Evolutionary conservation across 2,888 invertebrate genomes (phyloP).

Genomic region (Crocallis elinguaria): DNA sequence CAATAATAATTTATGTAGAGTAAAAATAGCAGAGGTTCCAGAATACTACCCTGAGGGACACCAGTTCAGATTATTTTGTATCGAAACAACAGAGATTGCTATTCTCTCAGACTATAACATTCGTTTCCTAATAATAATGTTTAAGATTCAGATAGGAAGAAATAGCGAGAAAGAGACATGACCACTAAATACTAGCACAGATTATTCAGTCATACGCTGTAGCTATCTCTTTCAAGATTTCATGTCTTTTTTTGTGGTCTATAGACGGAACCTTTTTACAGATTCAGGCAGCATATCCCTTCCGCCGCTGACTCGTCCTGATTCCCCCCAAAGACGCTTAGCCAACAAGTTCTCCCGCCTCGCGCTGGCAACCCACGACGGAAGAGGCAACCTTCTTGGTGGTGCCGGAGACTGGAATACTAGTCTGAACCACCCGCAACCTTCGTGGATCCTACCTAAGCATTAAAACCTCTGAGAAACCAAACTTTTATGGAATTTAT

Average conservation of each 20-base stretch:
- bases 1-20: too few relatives aligned
- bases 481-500: neutral
- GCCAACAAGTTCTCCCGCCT: slow-evolving; percentile 94
- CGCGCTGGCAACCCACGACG: slow-evolving; percentile 95
- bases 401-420: slow-evolving; percentile 91
- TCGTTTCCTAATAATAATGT: too few relatives aligned
- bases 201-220: neutral
- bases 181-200: too few relatives aligned
- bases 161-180: too few relatives aligned
- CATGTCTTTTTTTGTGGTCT: neutral
- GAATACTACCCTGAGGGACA: too few relatives aligned
- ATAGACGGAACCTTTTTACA: too few relatives aligned
- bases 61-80: too few relatives aligned
- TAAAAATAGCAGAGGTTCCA: too few relatives aligned
- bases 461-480: slow-evolving; percentile 47
- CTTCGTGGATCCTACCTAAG: slow-evolving; percentile 75
- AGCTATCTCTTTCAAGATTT: neutral
- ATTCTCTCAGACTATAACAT: too few relatives aligned
- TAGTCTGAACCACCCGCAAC: slow-evolving; percentile 62
- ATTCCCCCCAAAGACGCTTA: slow-evolving; percentile 87
- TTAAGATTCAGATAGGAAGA: too few relatives aligned
- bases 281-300: slow-evolving; percentile 79
- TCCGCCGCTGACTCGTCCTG: slow-evolving; percentile 74
- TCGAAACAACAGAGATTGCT: too few relatives aligned
- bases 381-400: slow-evolving; percentile 93